Base-by-base conservation (phyloP, 2,797 vertebrate species). In the Rhynchonycteris naso region DNA sequence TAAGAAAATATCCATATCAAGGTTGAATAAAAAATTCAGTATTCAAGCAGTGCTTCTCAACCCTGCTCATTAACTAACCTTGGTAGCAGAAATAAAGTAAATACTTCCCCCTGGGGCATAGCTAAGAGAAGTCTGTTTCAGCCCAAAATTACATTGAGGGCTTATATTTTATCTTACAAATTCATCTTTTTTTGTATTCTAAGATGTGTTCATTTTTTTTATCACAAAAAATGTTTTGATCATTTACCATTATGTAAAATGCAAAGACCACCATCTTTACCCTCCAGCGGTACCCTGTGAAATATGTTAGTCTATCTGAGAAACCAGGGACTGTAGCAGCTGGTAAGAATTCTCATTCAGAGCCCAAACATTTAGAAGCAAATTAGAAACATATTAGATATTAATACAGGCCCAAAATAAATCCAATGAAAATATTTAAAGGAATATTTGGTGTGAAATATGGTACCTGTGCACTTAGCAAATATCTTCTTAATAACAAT, bases 321-420 rank as follows among this genome's bases (percentile, higher is more conserved):
- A 95, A 95, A 92, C 22, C 16, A 92, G 66, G 11, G 22, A 90
- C 24, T n/a, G 33, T 2, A 69, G 47, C 28, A 88, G 86, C n/a
- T 69, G 14, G 2, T 52, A 84, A 80, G 43, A 5, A 43, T 43
- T 85, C 33, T 61, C 24, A 74, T 24, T 74, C 43, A 92, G n/a
- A 90, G 18, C 26, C 9, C 54, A 84, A 90, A 88, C 3, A 90
- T 75, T 30, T 68, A 94, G 18, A 94, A 87, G 10, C 10, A 91
- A 47, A 84, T 61, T 83, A 91, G 1, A 88, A 91, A 94, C 35
- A 52, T 4, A 87, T 74, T 43, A 79, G 16, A 72, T 89, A 65
- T 38, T 90, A 92, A 61, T 4, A 80, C 35, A 90, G 24, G 69
- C 5, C 18, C 35, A 58, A 90, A 81, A 81, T 72, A 2, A 69